A percentile compares a stretch with the other conserved stretches of the same genome.
Evolutionary conservation across 1,140 invertebrate genomes (phyloP).

Genomic region (Leptinotarsa lineolata): DNA sequence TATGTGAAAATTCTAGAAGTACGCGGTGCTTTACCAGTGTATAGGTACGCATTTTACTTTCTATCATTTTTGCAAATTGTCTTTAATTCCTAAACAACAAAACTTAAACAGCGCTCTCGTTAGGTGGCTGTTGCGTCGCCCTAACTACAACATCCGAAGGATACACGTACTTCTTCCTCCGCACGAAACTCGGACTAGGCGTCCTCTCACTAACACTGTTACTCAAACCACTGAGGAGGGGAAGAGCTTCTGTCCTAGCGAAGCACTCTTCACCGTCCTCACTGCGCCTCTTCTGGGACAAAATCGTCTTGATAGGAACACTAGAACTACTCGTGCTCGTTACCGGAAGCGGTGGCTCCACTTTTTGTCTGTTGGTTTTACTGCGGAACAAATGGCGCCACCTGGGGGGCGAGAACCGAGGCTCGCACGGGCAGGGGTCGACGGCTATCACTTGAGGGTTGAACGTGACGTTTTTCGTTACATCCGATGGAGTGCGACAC

Average conservation of each 20-base stretch:
- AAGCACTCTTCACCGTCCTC: slow-evolving; percentile 43
- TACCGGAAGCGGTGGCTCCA: slow-evolving; percentile 28
- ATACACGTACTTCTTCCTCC: slow-evolving; percentile 66
- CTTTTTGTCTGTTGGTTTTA: slow-evolving; percentile 41
- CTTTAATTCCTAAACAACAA: background rate
- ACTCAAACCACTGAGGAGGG: slow-evolving; percentile 61
- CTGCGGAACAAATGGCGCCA: slow-evolving; percentile 43
- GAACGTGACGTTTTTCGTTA: slow-evolving; percentile 54
- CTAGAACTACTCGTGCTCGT: slow-evolving; percentile 22
- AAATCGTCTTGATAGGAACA: slow-evolving; percentile 55
- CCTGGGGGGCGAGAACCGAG: slow-evolving; percentile 33
- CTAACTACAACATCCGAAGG: slow-evolving; percentile 51
- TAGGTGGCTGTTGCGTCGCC: slow-evolving; percentile 31
- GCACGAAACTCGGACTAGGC: slow-evolving; percentile 62
- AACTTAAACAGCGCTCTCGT: slow-evolving; percentile 39
- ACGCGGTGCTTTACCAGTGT: too few relatives aligned
- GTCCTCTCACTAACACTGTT: slow-evolving; percentile 57
- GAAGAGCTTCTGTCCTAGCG: slow-evolving; percentile 60
- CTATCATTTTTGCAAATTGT: too few relatives aligned
- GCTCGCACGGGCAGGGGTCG: slow-evolving; percentile 30
- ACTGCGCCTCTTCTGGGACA: slow-evolving; percentile 57
- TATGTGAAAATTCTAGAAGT: too few relatives aligned
- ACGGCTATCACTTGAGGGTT: slow-evolving; percentile 51
- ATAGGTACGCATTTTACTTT: too few relatives aligned
- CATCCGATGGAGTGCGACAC: slow-evolving; percentile 50